phyloP scores from a whole-genome alignment of 2,113 vertebrate species.

The Cephalopterus ornatus region DNA sequence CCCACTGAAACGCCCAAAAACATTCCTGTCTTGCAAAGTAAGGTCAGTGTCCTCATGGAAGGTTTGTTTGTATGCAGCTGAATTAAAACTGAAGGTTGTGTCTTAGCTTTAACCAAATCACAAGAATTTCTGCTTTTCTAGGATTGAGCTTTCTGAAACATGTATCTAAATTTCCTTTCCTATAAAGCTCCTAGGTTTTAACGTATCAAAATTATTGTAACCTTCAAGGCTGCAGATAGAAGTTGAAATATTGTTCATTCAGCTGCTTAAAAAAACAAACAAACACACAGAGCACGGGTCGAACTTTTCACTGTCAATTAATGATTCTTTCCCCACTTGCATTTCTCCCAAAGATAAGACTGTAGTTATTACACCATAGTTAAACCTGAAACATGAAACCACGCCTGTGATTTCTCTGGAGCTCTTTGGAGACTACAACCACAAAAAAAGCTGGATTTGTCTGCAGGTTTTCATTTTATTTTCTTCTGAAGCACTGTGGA shows the following conservation, averaged over 20 bases:
- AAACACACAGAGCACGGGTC: not conserved
- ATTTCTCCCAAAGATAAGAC: conserved; percentile 33
- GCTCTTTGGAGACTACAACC: conserved; percentile 35
- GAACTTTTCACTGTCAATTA: conserved; percentile 48
- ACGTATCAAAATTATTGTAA: not conserved
- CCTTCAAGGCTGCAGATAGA: not conserved
- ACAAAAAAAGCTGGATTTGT: conserved; percentile 37
- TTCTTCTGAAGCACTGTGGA: conserved; percentile 36
- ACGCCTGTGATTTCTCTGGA: conserved; percentile 47
- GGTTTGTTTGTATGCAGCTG: not conserved
- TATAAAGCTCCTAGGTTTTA: not conserved
- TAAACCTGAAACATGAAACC: conserved; percentile 71
- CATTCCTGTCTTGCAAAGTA: not conserved
- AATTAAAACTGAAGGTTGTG: not conserved
- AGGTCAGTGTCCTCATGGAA: not conserved
- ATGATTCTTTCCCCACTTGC: conserved; percentile 49
- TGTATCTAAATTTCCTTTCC: not conserved
- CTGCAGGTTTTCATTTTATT: conserved; percentile 58
- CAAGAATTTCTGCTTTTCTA: not conserved
- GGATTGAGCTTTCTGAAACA: not conserved
- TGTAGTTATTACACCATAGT: conserved; percentile 42
- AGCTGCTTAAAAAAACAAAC: not conserved
- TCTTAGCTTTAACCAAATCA: not conserved
- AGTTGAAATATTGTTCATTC: not conserved
- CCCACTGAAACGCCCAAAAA: not conserved